Evolutionary conservation across 1,140 invertebrate species (phyloP).

Genomic region (Leptinotarsa undecemlineata): DNA sequence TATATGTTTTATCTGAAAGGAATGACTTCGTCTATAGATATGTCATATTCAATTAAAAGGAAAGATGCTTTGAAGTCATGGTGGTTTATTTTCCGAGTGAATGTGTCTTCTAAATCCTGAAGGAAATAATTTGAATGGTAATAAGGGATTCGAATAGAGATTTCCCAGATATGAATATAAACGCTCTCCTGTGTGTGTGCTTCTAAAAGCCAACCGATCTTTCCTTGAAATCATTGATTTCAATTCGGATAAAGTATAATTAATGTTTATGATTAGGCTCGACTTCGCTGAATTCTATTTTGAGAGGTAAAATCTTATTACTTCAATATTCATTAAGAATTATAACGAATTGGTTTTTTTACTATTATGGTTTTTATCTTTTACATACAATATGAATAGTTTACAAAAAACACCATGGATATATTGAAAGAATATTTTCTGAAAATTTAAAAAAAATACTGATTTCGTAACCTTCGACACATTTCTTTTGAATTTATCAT

Average conservation of each 20-base stretch:
- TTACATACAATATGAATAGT: too few species aligned
- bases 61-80: slow-evolving; percentile 34
- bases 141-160: slow-evolving; percentile 35
- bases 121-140: slow-evolving; percentile 36
- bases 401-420: too few species aligned
- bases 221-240: slow-evolving; percentile 34
- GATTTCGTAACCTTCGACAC: too few species aligned
- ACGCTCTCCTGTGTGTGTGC: slow-evolving; percentile 15
- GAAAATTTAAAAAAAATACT: too few species aligned
- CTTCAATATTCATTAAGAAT: too few species aligned
- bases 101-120: slow-evolving; percentile 27
- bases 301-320: not conserved
- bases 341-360: too few species aligned
- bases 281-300: slow-evolving; percentile 4
- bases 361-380: too few species aligned
- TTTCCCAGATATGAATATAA: slow-evolving; percentile 35
- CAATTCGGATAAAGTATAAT: slow-evolving; percentile 33
- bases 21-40: slow-evolving; percentile 28
- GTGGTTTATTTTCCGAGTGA: slow-evolving; percentile 35
- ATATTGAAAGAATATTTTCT: too few species aligned
- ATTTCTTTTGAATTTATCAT: too few species aligned
- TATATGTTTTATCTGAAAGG: slow-evolving; percentile 24
- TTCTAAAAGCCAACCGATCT: slow-evolving; percentile 27
- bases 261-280: slow-evolving; percentile 28
- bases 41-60: slow-evolving; percentile 36